phyloP scores from a whole-genome alignment of 1,140 invertebrate genomes.

The Trichonephila inaurata region DNA sequence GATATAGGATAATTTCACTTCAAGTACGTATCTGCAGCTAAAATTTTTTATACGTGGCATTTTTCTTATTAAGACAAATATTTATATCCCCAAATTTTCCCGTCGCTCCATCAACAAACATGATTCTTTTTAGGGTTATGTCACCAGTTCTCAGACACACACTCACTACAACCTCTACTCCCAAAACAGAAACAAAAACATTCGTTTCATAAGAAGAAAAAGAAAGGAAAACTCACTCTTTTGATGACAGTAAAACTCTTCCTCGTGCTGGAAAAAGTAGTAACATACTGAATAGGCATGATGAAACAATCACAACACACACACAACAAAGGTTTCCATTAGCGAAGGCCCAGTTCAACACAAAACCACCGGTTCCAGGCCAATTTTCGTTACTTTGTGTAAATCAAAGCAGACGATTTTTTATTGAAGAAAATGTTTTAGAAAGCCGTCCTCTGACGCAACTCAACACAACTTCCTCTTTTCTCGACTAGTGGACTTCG shows the following conservation, averaged over 20 bases:
- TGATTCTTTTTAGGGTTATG: background rate
- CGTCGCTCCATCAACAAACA: too few relatives aligned
- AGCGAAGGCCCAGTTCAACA: background rate
- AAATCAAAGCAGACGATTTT: background rate
- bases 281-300: conserved; percentile 34
- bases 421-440: background rate
- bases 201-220: background rate
- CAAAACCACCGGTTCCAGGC: background rate
- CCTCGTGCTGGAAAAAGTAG: conserved; percentile 26
- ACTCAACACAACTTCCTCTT: conserved; percentile 30
- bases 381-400: background rate
- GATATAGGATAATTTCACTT: too few relatives aligned
- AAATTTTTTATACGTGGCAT: too few relatives aligned
- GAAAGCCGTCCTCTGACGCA: background rate
- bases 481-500: background rate
- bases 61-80: too few relatives aligned
- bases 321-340: background rate
- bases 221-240: background rate
- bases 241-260: background rate
- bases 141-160: background rate
- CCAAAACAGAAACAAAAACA: conserved; percentile 27
- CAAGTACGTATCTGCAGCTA: too few relatives aligned
- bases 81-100: too few relatives aligned
- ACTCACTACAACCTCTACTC: background rate
- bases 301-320: background rate